These are phyloP conservation scores for Mesitornis unicolor DNA, from an alignment of 2,113 vertebrate genomes.

Conservation along the genomic window DNA sequence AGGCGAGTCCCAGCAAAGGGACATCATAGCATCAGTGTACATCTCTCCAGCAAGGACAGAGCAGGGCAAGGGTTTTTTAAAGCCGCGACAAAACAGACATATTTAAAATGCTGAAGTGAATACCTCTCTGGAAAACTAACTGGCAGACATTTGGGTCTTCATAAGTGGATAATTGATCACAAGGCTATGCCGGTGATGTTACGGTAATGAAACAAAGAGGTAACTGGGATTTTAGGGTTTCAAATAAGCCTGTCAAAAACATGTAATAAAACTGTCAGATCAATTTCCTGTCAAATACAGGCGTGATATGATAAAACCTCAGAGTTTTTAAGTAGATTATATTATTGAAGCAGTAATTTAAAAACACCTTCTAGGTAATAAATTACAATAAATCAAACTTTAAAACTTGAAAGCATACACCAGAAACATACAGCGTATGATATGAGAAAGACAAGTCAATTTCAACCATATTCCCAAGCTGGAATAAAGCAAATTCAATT, in stretches of 20 bases:
- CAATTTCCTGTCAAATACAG: conserved; percentile 57
- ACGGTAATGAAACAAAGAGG: conserved; percentile 34
- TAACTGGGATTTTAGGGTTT: conserved; percentile 37
- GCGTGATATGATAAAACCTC: conserved; percentile 40
- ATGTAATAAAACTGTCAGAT: conserved; percentile 67
- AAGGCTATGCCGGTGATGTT: conserved; percentile 23
- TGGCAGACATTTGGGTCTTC: neutral
- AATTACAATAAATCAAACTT: conserved; percentile 59
- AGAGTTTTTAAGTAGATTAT: conserved; percentile 49
- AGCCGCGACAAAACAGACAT: neutral
- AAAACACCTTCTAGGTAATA: conserved; percentile 43
- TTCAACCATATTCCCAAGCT: neutral
- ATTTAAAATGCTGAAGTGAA: neutral
- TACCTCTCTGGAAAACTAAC: neutral
- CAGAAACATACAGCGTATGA: neutral
- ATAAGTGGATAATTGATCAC: conserved; percentile 58
- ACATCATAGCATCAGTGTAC: accelerated
- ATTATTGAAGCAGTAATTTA: conserved; percentile 52
- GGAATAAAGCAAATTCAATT: neutral
- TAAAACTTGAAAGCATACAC: neutral
- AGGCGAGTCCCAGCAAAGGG: neutral
- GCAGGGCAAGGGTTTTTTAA: neutral
- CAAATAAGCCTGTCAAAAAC: conserved; percentile 62
- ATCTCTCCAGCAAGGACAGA: neutral
- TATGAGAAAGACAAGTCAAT: neutral